phyloP scores from a whole-genome alignment of 2,888 invertebrate genomes.

The Standfussiana lucernea region DNA sequence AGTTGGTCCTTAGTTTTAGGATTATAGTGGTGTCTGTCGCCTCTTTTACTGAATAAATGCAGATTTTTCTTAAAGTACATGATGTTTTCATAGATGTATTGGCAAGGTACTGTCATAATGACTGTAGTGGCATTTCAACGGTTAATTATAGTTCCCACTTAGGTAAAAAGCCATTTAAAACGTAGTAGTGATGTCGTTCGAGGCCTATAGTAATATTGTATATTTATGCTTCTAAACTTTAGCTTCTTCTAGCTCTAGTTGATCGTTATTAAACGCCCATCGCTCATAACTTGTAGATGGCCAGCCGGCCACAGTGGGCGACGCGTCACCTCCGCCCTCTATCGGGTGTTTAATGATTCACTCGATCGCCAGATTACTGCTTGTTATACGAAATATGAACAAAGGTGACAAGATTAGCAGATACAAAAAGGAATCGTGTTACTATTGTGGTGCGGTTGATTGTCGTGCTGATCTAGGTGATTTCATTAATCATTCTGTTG shows the following conservation, averaged over 20 bases:
- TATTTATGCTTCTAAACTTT: neutral
- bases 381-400: slow-evolving; percentile 62
- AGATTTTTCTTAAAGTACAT: no score
- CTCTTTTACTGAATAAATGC: no score
- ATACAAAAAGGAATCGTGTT: slow-evolving; percentile 50
- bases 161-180: no score
- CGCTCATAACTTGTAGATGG: slow-evolving; percentile 35
- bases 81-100: no score
- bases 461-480: slow-evolving; percentile 1
- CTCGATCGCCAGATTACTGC: slow-evolving; percentile 68
- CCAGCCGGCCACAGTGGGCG: slow-evolving; percentile 64
- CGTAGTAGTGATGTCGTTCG: no score
- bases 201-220: neutral
- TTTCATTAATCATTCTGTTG: neutral
- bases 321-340: slow-evolving; percentile 80
- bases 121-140: no score
- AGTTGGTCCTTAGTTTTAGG: no score
- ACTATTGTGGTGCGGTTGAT: slow-evolving; percentile 25
- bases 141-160: no score
- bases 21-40: no score
- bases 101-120: no score
- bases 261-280: neutral
- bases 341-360: slow-evolving; percentile 82
- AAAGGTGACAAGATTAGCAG: slow-evolving; percentile 56
- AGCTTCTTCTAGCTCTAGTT: no score